Base-by-base conservation (phyloP, 1,140 invertebrate genomes). In the Agrypnia vestita region DNA sequence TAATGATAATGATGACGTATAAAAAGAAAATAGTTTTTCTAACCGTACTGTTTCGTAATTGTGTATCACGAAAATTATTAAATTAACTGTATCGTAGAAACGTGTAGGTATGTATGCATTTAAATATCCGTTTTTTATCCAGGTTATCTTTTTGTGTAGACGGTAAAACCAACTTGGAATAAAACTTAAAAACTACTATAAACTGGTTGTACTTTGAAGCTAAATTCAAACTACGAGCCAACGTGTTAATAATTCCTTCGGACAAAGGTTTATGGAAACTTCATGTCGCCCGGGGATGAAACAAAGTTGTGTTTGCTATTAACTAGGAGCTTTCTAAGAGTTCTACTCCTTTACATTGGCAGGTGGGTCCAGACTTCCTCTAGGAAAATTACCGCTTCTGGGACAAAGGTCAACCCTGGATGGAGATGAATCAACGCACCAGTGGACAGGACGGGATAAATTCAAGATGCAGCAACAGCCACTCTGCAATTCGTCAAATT, bases 381-480 rank as follows among this genome's bases (percentile, higher is more conserved):
- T 71, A n/a, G 44, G 51, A 11, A 9, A 46, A 46, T n/a, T 13
- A 53, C 64, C 44, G 10, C 71, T 21, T 67, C 21, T n/a, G 71
- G 78, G 46, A 69, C 46, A 47, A 64, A 69, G 64, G 64, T 69
- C 64, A 69, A 47, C 64, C 79, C 53, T 11, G 72, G 56, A 47
- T 35, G 71, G 76, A 62, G 76, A 81, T 81, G 69, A 81, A 81
- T 81, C 80, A 81, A 56, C 80, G 80, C 80, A 78, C 78, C 80
- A 56, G 71, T 78, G 80, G 76, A 72, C 80, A 73, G 59, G 59
- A 25, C 71, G 53, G 79, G 46, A n/a, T 11, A n/a, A 69, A 69
- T 47, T 47, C 44, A 44, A 47, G 21, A n/a, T 47, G 43, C 15
- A 8, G 15, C 64, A 43, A n/a, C 64, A n/a, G 64, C 64, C 64